Evolutionary conservation across 2,888 invertebrate species (phyloP), one percentile per base, ranked within the genome.

Genomic region (Pristionchus maxplancki): DNA sequence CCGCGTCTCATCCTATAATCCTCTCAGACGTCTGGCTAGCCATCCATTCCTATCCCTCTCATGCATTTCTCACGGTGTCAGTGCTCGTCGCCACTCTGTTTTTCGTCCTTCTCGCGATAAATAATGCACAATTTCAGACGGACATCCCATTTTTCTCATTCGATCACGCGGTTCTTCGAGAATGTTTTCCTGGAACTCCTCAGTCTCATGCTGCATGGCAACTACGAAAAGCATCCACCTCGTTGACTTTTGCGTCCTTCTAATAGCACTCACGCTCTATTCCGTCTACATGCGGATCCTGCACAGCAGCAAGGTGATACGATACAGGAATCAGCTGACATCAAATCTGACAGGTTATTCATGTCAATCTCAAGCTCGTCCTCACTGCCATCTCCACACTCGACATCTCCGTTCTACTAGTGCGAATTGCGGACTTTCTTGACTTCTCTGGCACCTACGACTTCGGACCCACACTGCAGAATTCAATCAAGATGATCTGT

Each of bases 401-500:
- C 4, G 83, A 83, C 83, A 58, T 83, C 15, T 53, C 58, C 9
- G 53, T 83, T 31, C 83, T 83, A 24, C 31, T 53, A 8, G 53
- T 53, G 24, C 50, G 83, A 50, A 53, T 83, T 13, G 83, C 15
- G 8, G 83, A 83, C 11, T 53, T 83, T 34, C 34, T 83, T 20
- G 58, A 83, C 34, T 83, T 83, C 44, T 83, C 83, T 2, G 83
- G 83, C 2, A 24, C 24, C 13, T 78, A 78, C 78, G n/a, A 24
- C 44, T 78, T 78, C 48, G 78, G 78, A 2, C 78, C 78, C 8
- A 78, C 78, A 11, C n/a, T 78, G 9, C 78, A 78, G 78, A 78
- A 78, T 28, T 78, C 78, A 0, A 78, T 78, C 78, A 78, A 78
- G 17, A 78, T 44, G 78, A 78, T 78, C 13, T 78, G 78, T 78